Evolutionary conservation across 2,888 invertebrate genomes (phyloP), one percentile per base, ranked within the genome.

Genomic region (Plagodis dolabraria): DNA sequence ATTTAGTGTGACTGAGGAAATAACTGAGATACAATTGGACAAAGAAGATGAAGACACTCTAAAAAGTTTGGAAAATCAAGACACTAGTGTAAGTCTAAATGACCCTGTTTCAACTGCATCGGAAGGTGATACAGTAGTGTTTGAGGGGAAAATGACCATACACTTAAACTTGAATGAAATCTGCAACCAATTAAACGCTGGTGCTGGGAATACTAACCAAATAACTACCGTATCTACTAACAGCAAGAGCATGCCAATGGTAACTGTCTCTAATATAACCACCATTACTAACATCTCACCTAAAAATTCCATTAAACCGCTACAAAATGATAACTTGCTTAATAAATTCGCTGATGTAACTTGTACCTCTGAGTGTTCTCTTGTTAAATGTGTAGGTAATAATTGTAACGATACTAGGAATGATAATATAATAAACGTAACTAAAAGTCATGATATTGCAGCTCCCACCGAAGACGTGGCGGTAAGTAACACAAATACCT

Each of bases 191-290:
- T 76, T 83, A 79, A 88, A 80, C 76, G 82, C 85, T 81, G 88
- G 91, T 89, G 89, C 87, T 82, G 89, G 89, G 81, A 85, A 83
- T 76, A 77, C 79, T 89, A 88, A 85, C 72, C 76, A 81, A 73
- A 74, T 69, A 72, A 77, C 81, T 83, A 87, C 83, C 70, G 76
- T 81, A 63, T 71, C 83, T 71, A 78, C 86, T 89, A 91, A 87
- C 83, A 81, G 76, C 84, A 88, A 87, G 77, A 86, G 89, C 90
- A 92, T 91, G 89, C 87, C 93, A 78, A 90, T 89, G 93, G 92
- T 93, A 92, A 93, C 91, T 86, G 93, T 93, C 77, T 93, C 93
- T 87, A 92, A 93, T 81, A 93, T 93, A 77, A 91, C 88, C 76
- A 93, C 93, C 76, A 93, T 89, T 79, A 89, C 92, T 92, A 92